Evolutionary conservation across 2,113 vertebrate genomes (phyloP), one percentile per base, ranked within the genome.

Genomic region (Antigone vipio): DNA sequence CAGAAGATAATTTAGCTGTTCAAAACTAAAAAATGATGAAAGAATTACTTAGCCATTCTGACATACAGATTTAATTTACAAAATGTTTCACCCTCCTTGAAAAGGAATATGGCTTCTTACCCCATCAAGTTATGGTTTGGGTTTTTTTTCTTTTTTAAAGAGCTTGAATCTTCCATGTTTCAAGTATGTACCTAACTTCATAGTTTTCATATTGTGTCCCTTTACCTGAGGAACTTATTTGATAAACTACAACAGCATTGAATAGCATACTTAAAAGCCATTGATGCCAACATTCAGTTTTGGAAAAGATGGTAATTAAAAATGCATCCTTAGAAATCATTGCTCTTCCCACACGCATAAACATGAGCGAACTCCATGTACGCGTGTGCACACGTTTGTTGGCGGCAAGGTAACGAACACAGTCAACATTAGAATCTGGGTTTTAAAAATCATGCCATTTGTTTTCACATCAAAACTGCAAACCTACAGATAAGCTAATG

Each of bases 381-480:
- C 0, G 0, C 26, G 47, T 21, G 32, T 0, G 0, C 16, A 30
- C 9, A 35, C 0, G 4, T 10, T 22, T 58, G 62, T 2, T 73
- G 64, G 44, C 3, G 4, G 40, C 44, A 83, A 40, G 21, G 45
- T 11, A 85, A 66, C 1, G 2, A 56, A 79, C 44, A 59, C 12
- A 68, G 45, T 11, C 63, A 74, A 34, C 29, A 30, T 24, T 6
- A 59, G 42, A 95, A 83, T 53, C 27, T n/a, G 40, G 22, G 47
- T 14, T 73, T 94, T 76, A 85, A 69, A 95, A 92, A 93, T 62
- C 75, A 71, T 5, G 26, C 3, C 5, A 20, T n/a, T 89, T 63
- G 13, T 69, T 84, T 93, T 24, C 56, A 81, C 12, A 40, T 21
- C 7, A 82, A 74, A 79, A 62, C 15, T 1, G 1, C 21, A 92